phyloP scores from a whole-genome alignment of 2,797 vertebrate species.

The Anguilla marmorata region DNA sequence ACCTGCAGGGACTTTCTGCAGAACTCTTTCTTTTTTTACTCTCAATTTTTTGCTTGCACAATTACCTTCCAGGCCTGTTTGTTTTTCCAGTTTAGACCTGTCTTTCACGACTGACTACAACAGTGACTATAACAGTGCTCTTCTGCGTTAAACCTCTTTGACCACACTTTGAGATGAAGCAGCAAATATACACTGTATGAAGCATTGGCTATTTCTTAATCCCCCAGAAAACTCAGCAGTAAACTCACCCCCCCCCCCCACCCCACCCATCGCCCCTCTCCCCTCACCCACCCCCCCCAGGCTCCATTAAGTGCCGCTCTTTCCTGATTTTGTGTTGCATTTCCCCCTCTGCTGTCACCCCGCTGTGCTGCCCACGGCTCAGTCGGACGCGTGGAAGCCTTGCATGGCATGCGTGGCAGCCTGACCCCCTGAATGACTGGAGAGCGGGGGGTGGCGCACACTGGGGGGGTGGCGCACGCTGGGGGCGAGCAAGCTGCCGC shows the following conservation, averaged over 20 bases:
- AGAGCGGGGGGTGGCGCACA: not conserved
- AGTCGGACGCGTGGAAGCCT: not conserved
- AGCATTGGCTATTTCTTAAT: not conserved
- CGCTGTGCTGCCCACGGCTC: not conserved
- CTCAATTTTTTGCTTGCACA: not conserved
- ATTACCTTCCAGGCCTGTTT: not conserved
- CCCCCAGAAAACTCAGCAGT: constrained; percentile 3
- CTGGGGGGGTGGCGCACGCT: not conserved
- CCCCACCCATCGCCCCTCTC: not conserved
- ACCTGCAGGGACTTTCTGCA: not conserved
- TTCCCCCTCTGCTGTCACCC: constrained; percentile 41
- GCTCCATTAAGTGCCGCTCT: constrained; percentile 37
- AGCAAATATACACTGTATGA: too few species aligned
- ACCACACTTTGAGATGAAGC: not conserved
- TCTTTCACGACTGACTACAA: not conserved
- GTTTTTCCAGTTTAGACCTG: not conserved
- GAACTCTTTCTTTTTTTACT: not conserved
- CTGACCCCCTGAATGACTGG: not conserved
- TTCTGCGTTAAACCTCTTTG: not conserved
- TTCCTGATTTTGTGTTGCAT: constrained; percentile 61
- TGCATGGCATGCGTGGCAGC: not conserved
- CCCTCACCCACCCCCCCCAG: not conserved
- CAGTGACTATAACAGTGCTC: not conserved
- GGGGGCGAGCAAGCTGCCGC: not conserved
- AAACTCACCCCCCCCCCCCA: not conserved